These are phyloP conservation scores for Pseudochirops cupreus DNA, from an alignment of 2,797 vertebrate species.

Conservation along the genomic window DNA sequence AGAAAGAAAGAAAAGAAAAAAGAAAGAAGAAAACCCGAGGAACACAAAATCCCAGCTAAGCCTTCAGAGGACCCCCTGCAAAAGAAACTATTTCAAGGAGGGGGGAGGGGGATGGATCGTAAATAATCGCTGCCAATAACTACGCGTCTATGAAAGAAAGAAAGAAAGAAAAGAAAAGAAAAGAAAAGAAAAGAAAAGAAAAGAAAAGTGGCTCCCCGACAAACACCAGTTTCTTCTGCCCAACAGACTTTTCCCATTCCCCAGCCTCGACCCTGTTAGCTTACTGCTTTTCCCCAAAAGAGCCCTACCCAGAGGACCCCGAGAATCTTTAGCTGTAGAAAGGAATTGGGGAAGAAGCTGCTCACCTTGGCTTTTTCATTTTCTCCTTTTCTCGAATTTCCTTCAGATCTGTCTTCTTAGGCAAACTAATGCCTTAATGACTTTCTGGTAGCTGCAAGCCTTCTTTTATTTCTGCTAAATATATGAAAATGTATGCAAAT, in stretches of 20 bases:
- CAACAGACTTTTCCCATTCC: slow-evolving; percentile 58
- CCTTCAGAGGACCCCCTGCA: neutral
- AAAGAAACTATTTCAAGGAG: neutral
- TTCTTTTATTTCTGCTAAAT: slow-evolving; percentile 99
- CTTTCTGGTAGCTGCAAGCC: slow-evolving; percentile 95
- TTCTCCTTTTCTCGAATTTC: slow-evolving; percentile 86
- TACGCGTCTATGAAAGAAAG: slow-evolving; percentile 2
- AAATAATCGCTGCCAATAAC: neutral
- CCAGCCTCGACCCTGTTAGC: slow-evolving; percentile 59
- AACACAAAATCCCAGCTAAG: neutral
- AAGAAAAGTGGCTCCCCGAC: slow-evolving; percentile 62
- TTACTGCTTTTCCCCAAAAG: slow-evolving; percentile 75
- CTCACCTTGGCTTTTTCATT: slow-evolving; percentile 90
- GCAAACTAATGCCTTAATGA: slow-evolving; percentile 94
- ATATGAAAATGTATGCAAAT: slow-evolving; percentile 99
- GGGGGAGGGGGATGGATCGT: neutral
- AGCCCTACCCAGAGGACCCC: slow-evolving; percentile 74
- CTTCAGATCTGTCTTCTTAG: slow-evolving; percentile 87
- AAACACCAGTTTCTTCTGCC: slow-evolving; percentile 52
- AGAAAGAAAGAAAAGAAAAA: neutral
- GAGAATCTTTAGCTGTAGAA: slow-evolving; percentile 69
- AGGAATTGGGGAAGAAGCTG: slow-evolving; percentile 80
- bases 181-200: neutral
- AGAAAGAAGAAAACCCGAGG: neutral
- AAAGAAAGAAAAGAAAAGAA: too few species aligned